These are phyloP conservation scores for Heliconius eleuchia DNA, from an alignment of 1,140 invertebrate genomes.

Conservation along the genomic window DNA sequence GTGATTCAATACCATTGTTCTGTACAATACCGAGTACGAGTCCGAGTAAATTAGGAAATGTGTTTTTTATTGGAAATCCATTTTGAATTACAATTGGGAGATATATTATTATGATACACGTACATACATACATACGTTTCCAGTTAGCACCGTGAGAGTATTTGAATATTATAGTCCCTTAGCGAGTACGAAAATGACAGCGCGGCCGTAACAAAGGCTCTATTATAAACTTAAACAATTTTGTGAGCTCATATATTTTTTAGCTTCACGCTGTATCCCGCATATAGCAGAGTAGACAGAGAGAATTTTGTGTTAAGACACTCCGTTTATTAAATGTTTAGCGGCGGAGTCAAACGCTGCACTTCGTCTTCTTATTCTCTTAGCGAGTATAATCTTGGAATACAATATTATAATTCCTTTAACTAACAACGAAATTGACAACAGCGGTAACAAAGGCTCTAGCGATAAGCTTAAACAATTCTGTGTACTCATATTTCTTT, in stretches of 20 bases:
- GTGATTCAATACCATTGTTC: slow-evolving; percentile 74
- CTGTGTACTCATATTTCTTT: slow-evolving; percentile 35
- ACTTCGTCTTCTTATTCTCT: no score
- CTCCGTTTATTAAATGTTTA: no score
- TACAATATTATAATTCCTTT: no score
- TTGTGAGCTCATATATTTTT: slow-evolving; percentile 31
- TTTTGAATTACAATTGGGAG: slow-evolving; percentile 70
- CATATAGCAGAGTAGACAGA: background rate
- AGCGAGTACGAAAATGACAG: slow-evolving; percentile 42
- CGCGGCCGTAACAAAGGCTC: slow-evolving; percentile 39
- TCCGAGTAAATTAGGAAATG: slow-evolving; percentile 77
- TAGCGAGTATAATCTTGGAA: no score
- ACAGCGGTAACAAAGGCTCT: slow-evolving; percentile 27
- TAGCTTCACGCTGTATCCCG: slow-evolving; percentile 13
- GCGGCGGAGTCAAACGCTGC: no score
- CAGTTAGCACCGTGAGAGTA: slow-evolving; percentile 72
- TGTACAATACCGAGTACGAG: slow-evolving; percentile 61
- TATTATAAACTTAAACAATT: slow-evolving; percentile 38
- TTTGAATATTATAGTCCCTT: slow-evolving; percentile 60
- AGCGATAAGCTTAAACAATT: slow-evolving; percentile 39
- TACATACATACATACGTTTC: slow-evolving; percentile 69
- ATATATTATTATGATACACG: slow-evolving; percentile 71
- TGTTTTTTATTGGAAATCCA: slow-evolving; percentile 76
- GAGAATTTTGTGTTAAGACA: no score
- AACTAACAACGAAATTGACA: no score